phyloP scores from a whole-genome alignment of 2,888 invertebrate species.

The Eumerus sabulonum region DNA sequence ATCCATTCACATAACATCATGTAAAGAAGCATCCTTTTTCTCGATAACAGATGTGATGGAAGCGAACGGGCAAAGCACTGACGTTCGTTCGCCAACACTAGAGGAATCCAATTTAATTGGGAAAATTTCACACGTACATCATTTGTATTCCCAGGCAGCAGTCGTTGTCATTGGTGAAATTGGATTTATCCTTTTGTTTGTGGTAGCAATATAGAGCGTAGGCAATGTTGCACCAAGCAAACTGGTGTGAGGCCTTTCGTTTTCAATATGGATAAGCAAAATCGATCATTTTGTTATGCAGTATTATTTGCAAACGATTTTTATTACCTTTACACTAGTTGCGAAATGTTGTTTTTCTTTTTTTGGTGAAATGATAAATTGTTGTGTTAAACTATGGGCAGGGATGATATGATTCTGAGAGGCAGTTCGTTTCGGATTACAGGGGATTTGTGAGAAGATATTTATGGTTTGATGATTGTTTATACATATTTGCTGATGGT shows the following conservation, averaged over 20 bases:
- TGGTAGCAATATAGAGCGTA: conserved; percentile 17
- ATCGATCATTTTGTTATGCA: conserved; percentile 61
- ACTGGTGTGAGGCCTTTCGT: background rate
- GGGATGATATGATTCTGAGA: too few species aligned
- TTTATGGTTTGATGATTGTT: background rate
- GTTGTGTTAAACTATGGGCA: background rate
- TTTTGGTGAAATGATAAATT: background rate
- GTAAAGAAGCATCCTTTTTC: background rate
- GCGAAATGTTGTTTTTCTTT: background rate
- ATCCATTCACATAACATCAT: background rate
- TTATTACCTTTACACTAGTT: conserved; percentile 33
- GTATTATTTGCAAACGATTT: conserved; percentile 66
- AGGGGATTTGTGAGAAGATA: background rate
- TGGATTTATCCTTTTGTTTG: conserved; percentile 68
- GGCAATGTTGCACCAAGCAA: conserved; percentile 19
- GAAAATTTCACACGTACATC: conserved; percentile 77
- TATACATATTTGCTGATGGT: background rate
- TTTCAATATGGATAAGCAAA: conserved; percentile 26
- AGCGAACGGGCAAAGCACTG: background rate
- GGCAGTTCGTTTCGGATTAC: too few species aligned
- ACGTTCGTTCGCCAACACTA: background rate
- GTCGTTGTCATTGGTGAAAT: conserved; percentile 65
- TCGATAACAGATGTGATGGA: too few species aligned
- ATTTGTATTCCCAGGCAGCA: conserved; percentile 75
- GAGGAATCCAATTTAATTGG: conserved; percentile 75